Conservation (phyloP, 23 tunicate genomes). For the Phallusia fumigata region DNA sequence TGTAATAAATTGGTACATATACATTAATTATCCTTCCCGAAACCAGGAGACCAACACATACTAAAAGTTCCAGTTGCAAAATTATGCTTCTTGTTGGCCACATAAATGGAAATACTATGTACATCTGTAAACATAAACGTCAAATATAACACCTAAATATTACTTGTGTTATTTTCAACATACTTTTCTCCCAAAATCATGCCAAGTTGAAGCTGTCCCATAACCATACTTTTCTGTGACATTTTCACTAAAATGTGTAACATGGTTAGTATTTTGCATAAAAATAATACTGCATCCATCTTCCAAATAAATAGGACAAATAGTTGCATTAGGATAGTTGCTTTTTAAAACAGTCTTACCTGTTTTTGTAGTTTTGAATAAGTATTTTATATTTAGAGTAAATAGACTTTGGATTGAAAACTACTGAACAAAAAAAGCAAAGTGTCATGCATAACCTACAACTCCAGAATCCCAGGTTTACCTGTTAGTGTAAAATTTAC, state of each 20-base stretch:
- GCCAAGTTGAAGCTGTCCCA: neutral
- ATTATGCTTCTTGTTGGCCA: conserved; percentile 69
- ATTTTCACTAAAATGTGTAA: neutral
- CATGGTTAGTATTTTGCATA: too few relatives aligned
- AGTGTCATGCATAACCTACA: too few relatives aligned
- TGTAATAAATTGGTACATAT: conserved; percentile 75
- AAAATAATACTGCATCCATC: too few relatives aligned
- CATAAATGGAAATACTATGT: conserved; percentile 50
- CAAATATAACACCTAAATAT: neutral
- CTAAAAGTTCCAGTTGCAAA: conserved; percentile 65
- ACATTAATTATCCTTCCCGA: conserved; percentile 89
- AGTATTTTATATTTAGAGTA: too few relatives aligned
- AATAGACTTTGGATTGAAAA: too few relatives aligned
- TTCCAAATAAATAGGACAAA: too few relatives aligned
- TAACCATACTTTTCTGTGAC: neutral
- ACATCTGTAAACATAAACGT: neutral
- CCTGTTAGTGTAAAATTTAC: too few relatives aligned
- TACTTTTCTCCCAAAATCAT: neutral
- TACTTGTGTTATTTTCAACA: neutral
- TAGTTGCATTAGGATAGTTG: too few relatives aligned
- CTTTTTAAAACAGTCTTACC: too few relatives aligned
- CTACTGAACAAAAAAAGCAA: too few relatives aligned
- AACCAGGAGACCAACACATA: conserved; percentile 60
- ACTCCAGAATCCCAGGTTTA: too few relatives aligned
- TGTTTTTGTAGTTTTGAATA: too few relatives aligned